Percentiles rank a stretch among this genome's conserved stretches.
These are phyloP conservation scores for Tadarida brasiliensis DNA, from an alignment of 2,797 vertebrate genomes.

Conservation along the genomic window DNA sequence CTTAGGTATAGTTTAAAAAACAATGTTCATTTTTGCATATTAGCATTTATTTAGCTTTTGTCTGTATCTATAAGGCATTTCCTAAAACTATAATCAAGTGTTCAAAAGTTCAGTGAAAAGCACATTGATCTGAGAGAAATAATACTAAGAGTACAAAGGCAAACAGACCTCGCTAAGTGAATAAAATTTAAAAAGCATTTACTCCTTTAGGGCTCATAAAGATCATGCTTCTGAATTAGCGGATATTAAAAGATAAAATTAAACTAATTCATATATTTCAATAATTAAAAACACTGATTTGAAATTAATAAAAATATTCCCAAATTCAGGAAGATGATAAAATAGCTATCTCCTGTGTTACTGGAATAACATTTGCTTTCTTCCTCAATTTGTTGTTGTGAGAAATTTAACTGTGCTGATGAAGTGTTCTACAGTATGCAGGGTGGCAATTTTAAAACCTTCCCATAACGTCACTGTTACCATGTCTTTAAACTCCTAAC, in stretches of 20 bases:
- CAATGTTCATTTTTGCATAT: slow-evolving; percentile 47
- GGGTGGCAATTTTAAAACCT: background rate
- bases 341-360: background rate
- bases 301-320: slow-evolving; percentile 14
- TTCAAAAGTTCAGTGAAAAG: slow-evolving; percentile 36
- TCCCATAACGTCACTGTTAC: background rate
- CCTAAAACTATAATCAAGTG: slow-evolving; percentile 50
- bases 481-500: background rate
- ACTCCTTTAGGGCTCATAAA: slow-evolving; percentile 17
- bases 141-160: background rate
- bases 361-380: background rate
- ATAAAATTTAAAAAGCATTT: slow-evolving; percentile 34
- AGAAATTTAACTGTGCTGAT: slow-evolving; percentile 27
- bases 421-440: background rate
- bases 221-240: background rate
- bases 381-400: background rate
- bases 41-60: slow-evolving; percentile 39
- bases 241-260: slow-evolving; percentile 43
- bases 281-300: slow-evolving; percentile 45
- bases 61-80: background rate
- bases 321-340: background rate
- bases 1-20: background rate
- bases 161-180: background rate
- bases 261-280: slow-evolving; percentile 48
- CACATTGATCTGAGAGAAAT: background rate